Evolutionary conservation across 2,888 invertebrate species (phyloP), one percentile per base, ranked within the genome.

Genomic region (Amiota minor): DNA sequence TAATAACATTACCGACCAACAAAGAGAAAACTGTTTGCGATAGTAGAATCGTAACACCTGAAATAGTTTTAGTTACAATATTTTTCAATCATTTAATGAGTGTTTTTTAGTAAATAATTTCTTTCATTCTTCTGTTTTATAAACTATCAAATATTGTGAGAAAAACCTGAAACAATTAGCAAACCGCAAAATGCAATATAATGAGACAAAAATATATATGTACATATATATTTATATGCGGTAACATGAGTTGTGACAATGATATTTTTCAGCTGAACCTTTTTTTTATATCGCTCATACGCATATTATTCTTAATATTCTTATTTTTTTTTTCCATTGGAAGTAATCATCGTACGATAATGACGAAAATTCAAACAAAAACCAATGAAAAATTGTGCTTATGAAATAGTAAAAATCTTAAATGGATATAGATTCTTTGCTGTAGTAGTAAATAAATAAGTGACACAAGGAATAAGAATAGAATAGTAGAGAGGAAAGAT

Each of bases 21-120:
- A 98, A 95, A 91, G 98, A 96, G 93, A 99, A 98, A 92, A 98
- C 98, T 92, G 98, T 98, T 94, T 98, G 96, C 90, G 98, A 98
- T 92, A 99, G 96, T 92, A 98, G 95, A 92, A 98, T 98, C 92
- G 98, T 98, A 91, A 98, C 97, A 94, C 97, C 98, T 98, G 97
- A 95, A 95, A 94, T 79, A 84, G 78, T 82, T 83, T 35, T 35
- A 35, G 35, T 35, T 35, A 35, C 35, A 35, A 35, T 35, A 35
- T 35, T 35, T 35, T 35, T 35, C 35, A 35, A 35, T 35, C 35
- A 35, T 35, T 35, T 6, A 35, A 3, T 23, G 23, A 23, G 23
- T 23, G 23, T 23, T 35, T 35, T 35, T 6, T 35, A 35, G 6
- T 35, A 35, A 35, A 35, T 35, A 35, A 35, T 35, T 35, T 35